These are phyloP conservation scores for Hemibagrus guttatus DNA, from an alignment of 2,797 vertebrate species.

Conservation along the genomic window DNA sequence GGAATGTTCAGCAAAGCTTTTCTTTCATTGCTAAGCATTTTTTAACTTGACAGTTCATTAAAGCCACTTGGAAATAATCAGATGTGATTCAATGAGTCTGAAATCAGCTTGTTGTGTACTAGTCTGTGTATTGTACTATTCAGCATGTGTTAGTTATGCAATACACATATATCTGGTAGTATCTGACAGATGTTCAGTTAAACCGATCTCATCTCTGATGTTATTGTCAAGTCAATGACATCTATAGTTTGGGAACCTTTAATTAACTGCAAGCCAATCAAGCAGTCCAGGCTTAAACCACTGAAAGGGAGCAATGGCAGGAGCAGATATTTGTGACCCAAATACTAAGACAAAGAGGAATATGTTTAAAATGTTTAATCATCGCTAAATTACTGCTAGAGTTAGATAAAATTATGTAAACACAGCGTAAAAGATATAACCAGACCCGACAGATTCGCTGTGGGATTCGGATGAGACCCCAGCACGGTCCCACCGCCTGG, in stretches of 20 bases:
- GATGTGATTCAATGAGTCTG: neutral
- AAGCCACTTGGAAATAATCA: neutral
- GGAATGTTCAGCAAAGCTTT: neutral
- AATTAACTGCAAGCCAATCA: conserved; percentile 34
- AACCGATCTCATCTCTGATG: neutral
- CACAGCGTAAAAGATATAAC: conserved; percentile 37
- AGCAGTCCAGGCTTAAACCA: conserved; percentile 2
- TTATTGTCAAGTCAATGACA: conserved; percentile 24
- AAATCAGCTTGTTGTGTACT: conserved; percentile 4
- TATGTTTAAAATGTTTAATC: neutral
- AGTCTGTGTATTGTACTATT: neutral
- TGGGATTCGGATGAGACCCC: conserved; percentile 66
- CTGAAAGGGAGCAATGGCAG: neutral
- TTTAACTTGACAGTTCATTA: neutral
- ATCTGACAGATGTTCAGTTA: conserved; percentile 21
- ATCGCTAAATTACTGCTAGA: conserved; percentile 7
- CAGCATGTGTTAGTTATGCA: neutral
- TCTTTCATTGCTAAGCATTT: neutral
- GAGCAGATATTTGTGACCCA: conserved; percentile 5
- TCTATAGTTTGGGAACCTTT: conserved; percentile 19
- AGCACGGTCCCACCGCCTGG: conserved; percentile 79
- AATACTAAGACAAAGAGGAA: neutral
- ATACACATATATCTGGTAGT: conserved; percentile 6
- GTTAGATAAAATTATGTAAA: conserved; percentile 28
- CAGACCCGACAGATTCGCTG: conserved; percentile 59